These are phyloP conservation scores for Cryptocheilus praepositus DNA, from an alignment of 2,888 invertebrate genomes.

Conservation along the genomic window DNA sequence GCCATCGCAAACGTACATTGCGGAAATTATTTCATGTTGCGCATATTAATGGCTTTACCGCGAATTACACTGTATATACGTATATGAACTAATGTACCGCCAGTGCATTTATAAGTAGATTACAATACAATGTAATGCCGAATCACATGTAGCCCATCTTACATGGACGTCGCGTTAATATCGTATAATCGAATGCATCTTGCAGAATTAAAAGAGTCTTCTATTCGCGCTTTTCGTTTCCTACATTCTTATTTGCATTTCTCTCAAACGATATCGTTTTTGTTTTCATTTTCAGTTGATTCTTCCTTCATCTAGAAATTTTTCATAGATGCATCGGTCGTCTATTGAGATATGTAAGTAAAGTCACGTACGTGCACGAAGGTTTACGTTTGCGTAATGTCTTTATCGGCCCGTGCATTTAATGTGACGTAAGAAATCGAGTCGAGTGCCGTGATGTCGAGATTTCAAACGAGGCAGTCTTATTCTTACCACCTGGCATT, in stretches of 20 bases:
- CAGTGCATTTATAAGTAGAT: constrained; percentile 50
- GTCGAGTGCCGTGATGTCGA: no score
- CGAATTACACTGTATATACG: no score
- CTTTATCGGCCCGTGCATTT: no score
- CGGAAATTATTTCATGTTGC: no score
- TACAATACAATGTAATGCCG: background rate
- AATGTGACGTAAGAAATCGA: no score
- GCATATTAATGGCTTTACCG: no score
- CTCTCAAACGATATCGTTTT: background rate
- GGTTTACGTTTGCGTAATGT: background rate
- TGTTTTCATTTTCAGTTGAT: constrained; percentile 45
- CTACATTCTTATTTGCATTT: constrained; percentile 1
- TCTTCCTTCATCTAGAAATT: constrained; percentile 30
- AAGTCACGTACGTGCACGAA: background rate
- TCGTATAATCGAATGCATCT: constrained; percentile 4
- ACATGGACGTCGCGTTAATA: background rate
- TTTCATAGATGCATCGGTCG: constrained; percentile 24
- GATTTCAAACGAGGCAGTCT: background rate
- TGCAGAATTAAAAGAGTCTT: background rate
- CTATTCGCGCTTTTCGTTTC: constrained; percentile 6
- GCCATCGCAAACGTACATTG: no score
- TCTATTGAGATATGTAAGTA: constrained; percentile 27
- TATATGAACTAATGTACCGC: constrained; percentile 39
- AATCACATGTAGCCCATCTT: background rate
- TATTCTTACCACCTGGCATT: background rate